Percentiles rank a stretch among this genome's conserved stretches.
These are phyloP conservation scores for Cettia cetti DNA, from an alignment of 2,113 vertebrate species.

Conservation along the genomic window DNA sequence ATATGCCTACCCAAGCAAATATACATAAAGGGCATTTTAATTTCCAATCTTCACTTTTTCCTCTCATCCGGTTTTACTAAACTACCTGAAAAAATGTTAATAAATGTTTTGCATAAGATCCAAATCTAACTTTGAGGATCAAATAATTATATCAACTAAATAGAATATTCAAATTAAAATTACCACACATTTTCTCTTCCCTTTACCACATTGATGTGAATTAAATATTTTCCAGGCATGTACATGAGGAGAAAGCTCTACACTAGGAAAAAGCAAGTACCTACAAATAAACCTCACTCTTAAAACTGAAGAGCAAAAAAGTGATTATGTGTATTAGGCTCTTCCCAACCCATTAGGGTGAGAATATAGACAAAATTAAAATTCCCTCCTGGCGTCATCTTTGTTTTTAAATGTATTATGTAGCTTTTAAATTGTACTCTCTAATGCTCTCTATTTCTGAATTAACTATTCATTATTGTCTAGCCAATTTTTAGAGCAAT, in stretches of 20 bases:
- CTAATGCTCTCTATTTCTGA: background rate
- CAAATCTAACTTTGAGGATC: background rate
- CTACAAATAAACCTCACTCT: background rate
- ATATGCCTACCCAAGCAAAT: background rate
- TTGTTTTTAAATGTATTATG: background rate
- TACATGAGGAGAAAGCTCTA: background rate
- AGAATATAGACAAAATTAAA: background rate
- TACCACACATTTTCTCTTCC: background rate
- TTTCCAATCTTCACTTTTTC: background rate
- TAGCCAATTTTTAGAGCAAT: slow-evolving; percentile 22
- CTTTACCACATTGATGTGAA: background rate
- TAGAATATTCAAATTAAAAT: background rate
- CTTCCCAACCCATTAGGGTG: background rate
- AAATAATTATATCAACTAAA: background rate
- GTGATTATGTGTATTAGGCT: background rate
- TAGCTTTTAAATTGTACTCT: background rate
- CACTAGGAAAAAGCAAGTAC: background rate
- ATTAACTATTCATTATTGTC: background rate
- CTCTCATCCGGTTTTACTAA: background rate
- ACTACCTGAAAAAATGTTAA: background rate
- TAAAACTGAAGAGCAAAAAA: background rate
- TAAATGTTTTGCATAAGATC: background rate
- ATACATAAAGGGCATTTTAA: background rate
- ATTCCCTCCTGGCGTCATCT: background rate
- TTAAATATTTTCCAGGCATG: background rate